A percentile compares a stretch with the other conserved stretches of the same genome.
Evolutionary conservation across 2,888 invertebrate genomes (phyloP).

Genomic region (Gerosis bhagava): DNA sequence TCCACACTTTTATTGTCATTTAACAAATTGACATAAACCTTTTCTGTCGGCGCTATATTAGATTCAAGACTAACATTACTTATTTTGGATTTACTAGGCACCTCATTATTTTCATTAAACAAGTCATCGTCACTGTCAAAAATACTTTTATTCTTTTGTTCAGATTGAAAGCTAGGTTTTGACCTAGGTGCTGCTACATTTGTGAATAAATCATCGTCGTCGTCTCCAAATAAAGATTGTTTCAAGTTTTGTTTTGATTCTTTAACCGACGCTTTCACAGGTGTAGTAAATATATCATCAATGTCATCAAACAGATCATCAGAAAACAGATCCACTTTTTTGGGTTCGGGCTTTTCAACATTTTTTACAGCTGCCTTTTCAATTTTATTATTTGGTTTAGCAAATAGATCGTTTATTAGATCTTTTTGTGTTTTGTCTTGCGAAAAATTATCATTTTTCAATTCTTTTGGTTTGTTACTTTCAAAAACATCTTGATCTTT

Average conservation of each 20-base stretch:
- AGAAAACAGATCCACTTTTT: conserved; percentile 60
- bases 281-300: conserved; percentile 66
- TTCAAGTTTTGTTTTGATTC: conserved; percentile 31
- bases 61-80: conserved; percentile 3
- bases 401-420: conserved; percentile 64
- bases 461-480: conserved; percentile 19
- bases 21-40: too few relatives aligned
- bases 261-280: conserved; percentile 44
- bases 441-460: conserved; percentile 18
- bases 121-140: conserved; percentile 50
- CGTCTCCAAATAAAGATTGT: conserved; percentile 55
- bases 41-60: not conserved
- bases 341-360: conserved; percentile 9
- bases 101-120: conserved; percentile 25
- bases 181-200: conserved; percentile 44
- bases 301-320: conserved; percentile 74
- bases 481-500: conserved; percentile 11
- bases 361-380: conserved; percentile 26
- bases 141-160: conserved; percentile 38
- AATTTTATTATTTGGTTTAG: conserved; percentile 46
- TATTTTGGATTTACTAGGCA: conserved; percentile 2
- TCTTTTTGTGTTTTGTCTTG: conserved; percentile 46
- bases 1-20: too few relatives aligned
- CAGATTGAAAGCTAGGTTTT: conserved; percentile 23
- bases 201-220: conserved; percentile 60